These are phyloP conservation scores for Apamea epomidion DNA, from an alignment of 2,888 invertebrate genomes.

Conservation along the genomic window DNA sequence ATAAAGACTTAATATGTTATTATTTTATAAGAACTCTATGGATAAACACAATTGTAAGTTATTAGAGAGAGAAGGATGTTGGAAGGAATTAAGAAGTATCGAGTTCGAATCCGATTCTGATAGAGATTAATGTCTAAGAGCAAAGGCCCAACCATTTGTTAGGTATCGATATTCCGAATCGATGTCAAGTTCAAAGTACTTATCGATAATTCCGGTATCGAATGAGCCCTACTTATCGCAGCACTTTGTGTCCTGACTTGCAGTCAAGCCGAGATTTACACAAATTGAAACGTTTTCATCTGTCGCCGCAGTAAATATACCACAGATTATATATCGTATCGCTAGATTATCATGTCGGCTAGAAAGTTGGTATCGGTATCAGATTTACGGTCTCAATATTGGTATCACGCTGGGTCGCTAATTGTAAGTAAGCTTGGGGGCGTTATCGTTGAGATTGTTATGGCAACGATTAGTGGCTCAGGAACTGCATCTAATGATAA, in stretches of 20 bases:
- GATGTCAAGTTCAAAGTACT: not conserved
- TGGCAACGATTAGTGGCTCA: not conserved
- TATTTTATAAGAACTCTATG: not conserved
- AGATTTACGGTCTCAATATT: constrained; percentile 47
- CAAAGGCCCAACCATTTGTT: no score
- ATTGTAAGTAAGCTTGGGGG: constrained; percentile 54
- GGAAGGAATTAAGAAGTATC: not conserved
- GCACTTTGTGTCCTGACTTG: constrained; percentile 32
- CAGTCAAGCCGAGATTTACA: constrained; percentile 46
- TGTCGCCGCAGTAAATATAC: constrained; percentile 33
- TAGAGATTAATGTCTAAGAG: not conserved
- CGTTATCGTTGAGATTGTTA: constrained; percentile 39
- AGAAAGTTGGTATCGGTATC: constrained; percentile 52
- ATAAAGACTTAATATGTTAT: not conserved
- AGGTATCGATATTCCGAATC: not conserved
- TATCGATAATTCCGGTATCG: not conserved
- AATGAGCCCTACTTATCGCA: constrained; percentile 4
- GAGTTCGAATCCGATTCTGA: not conserved
- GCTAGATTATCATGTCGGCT: constrained; percentile 52
- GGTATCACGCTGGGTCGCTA: constrained; percentile 48
- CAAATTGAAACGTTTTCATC: constrained; percentile 56
- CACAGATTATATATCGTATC: constrained; percentile 43
- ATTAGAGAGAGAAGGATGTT: not conserved
- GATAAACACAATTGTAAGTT: not conserved
- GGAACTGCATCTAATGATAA: constrained; percentile 10